A percentile compares a stretch with the other conserved stretches of the same genome.
Evolutionary conservation across 2,888 invertebrate genomes (phyloP).

Genomic region (Plagiodera versicolora): DNA sequence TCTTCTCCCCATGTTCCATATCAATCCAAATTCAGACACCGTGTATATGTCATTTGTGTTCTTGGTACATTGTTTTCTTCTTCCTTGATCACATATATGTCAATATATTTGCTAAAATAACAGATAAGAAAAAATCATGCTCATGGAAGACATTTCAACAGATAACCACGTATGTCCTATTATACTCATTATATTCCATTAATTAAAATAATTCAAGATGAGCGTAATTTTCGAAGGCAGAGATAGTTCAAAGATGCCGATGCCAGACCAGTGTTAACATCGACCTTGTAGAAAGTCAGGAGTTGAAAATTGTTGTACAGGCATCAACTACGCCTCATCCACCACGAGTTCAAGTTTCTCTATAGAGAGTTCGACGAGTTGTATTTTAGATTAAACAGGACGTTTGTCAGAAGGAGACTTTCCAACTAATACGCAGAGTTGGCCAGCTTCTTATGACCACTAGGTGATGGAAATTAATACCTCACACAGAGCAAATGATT

Average conservation of each 20-base stretch:
- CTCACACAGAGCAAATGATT: no score
- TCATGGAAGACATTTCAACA: no score
- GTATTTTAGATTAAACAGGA: not conserved
- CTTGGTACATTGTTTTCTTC: no score
- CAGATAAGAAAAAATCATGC: no score
- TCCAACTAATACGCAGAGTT: not conserved
- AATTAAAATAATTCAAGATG: no score
- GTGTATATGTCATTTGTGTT: no score
- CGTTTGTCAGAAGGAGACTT: not conserved
- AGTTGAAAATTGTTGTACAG: not conserved
- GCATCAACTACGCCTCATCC: not conserved
- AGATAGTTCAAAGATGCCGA: not conserved
- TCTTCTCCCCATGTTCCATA: no score
- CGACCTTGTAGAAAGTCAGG: not conserved
- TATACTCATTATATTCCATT: no score
- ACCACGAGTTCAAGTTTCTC: not conserved
- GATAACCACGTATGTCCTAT: no score
- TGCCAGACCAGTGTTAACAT: not conserved
- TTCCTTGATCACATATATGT: no score
- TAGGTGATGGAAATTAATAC: not conserved
- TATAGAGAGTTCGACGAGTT: not conserved
- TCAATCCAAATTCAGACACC: no score
- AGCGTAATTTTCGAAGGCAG: not conserved
- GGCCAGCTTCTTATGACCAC: not conserved
- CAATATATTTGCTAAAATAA: no score